Evolutionary conservation across 2,113 vertebrate species (phyloP).

Genomic region (Onychorhynchus coronatus): DNA sequence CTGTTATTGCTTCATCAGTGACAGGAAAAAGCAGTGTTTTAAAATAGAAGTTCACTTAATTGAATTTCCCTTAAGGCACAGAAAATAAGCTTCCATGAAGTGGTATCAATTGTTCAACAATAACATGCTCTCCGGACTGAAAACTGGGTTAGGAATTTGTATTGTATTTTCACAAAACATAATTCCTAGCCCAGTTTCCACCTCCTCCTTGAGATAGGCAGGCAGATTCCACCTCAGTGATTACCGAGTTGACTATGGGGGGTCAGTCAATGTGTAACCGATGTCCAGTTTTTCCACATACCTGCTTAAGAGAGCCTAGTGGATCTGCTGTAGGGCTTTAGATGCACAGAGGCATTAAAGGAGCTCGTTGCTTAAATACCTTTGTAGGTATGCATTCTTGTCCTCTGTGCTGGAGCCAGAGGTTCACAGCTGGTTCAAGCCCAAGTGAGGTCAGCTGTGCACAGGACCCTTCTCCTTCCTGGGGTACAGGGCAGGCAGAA

Average conservation of each 20-base stretch:
- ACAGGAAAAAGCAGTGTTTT: slow-evolving; percentile 44
- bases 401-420: background rate
- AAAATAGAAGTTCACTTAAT: slow-evolving; percentile 59
- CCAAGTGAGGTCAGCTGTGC: background rate
- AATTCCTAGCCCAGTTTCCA: background rate
- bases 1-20: slow-evolving; percentile 47
- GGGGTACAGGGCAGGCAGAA: background rate
- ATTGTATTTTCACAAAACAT: slow-evolving; percentile 44
- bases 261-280: fast-evolving
- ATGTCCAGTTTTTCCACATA: background rate
- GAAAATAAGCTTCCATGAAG: slow-evolving; percentile 47
- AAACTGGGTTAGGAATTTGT: slow-evolving; percentile 50
- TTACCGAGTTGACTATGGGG: background rate
- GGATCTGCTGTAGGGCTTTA: background rate
- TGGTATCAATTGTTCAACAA: slow-evolving; percentile 46
- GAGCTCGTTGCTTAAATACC: background rate
- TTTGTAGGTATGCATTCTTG: background rate
- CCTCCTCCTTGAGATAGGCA: background rate
- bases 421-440: background rate
- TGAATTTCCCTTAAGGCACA: slow-evolving; percentile 44
- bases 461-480: background rate
- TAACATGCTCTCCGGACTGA: slow-evolving; percentile 34
- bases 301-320: background rate
- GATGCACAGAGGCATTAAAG: background rate
- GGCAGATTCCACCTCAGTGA: slow-evolving; percentile 3